Percentiles rank a stretch among this genome's conserved stretches.
These are phyloP conservation scores for Chelonoidis abingdonii DNA, from an alignment of 2,113 vertebrate species.

Conservation along the genomic window DNA sequence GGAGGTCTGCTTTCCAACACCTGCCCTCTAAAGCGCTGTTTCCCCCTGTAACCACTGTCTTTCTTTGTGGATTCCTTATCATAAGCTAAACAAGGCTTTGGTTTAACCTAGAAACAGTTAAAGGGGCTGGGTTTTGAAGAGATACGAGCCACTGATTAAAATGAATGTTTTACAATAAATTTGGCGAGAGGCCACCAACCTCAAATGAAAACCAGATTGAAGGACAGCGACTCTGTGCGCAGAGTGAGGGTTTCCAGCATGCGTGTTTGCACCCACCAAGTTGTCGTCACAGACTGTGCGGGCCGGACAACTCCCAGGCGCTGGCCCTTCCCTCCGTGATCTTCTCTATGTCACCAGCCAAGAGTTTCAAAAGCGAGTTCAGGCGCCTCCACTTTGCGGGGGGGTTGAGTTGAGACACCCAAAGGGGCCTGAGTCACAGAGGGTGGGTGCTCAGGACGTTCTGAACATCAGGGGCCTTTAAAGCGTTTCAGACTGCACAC, in stretches of 20 bases:
- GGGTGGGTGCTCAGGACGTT: not conserved
- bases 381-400: not conserved
- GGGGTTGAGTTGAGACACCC: accelerated
- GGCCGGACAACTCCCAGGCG: not conserved
- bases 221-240: slow-evolving; percentile 25
- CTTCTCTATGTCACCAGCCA: not conserved
- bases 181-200: slow-evolving; percentile 71
- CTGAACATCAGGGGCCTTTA: not conserved
- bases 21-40: not conserved
- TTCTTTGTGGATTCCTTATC: not conserved
- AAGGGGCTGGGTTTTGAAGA: not conserved
- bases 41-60: not conserved
- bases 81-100: accelerated
- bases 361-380: not conserved
- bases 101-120: slow-evolving; percentile 65
- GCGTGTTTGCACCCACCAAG: not conserved
- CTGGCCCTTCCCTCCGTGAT: not conserved
- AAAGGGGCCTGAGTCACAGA: accelerated
- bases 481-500: not conserved
- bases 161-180: slow-evolving; percentile 71
- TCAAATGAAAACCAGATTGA: slow-evolving; percentile 73
- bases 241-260: not conserved
- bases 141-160: slow-evolving; percentile 71
- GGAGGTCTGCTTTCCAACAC: not conserved
- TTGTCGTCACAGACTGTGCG: accelerated